Evolutionary conservation across 1,140 invertebrate genomes (phyloP).

Genomic region (Diprion similis): DNA sequence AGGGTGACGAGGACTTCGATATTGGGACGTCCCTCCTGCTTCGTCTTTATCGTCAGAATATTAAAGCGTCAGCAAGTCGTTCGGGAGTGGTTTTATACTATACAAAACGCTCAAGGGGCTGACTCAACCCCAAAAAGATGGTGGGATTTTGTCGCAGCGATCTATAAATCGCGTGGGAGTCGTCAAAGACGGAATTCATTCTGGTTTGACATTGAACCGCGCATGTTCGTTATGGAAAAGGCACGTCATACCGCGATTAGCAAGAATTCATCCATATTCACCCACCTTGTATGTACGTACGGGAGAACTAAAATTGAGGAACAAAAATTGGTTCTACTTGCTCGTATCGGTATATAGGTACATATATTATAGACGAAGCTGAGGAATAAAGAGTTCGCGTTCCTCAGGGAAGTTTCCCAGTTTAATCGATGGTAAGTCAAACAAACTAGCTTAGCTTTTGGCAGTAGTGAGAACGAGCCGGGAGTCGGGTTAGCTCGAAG

Average conservation of each 20-base stretch:
- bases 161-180: neutral
- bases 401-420: neutral
- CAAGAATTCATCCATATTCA: neutral
- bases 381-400: neutral
- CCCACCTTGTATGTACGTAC: neutral
- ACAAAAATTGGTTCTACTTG: too few species aligned
- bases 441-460: neutral
- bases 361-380: too few species aligned
- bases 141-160: neutral
- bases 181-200: neutral
- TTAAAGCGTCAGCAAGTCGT: neutral
- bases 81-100: neutral
- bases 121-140: neutral
- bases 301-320: neutral
- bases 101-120: neutral
- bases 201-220: neutral
- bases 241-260: neutral
- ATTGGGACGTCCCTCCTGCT: conserved; percentile 1
- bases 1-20: neutral
- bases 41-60: neutral
- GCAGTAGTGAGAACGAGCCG: neutral
- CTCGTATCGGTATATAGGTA: too few species aligned
- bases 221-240: neutral
- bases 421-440: conserved; percentile 4
- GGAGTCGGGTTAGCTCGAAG: neutral